Base-by-base conservation (phyloP, 2,113 vertebrate species). In the Psephotus haematonotus region DNA sequence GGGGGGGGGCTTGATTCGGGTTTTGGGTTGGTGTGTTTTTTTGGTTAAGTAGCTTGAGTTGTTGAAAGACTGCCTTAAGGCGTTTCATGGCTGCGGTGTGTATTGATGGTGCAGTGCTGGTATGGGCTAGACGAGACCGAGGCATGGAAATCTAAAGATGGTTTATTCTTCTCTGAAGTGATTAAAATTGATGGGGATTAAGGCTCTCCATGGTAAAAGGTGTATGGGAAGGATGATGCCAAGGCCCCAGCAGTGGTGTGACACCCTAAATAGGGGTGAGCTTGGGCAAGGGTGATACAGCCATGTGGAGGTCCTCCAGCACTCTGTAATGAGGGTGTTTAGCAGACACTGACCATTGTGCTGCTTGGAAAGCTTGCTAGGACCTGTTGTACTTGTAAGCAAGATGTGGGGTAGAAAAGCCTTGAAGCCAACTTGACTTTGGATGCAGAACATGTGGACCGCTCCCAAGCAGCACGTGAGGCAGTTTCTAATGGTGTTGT, bases 331-430 rank as follows among this genome's bases (percentile, higher is more conserved):
- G 2, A 41, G 52, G 28, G 18, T 4, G 9, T 27, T 35, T 46
- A 44, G 14, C 65, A 46, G 24, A 0, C 33, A 1, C 0, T 2
- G 49, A 3, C 31, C 31, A 1, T 14, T 43, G 60, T 7, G 46
- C 28, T 25, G 0, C 63, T 68, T 16, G 55, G 6, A 59, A 13
- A 46, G 41, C 50, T 72, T 25, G 4, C 16, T 0, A 0, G 50
- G 79, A 33, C 9, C 64, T 1, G 1, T 19, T 49, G 5, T 1
- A 0, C 33, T 67, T 46, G 31, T 10, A 53, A 49, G 44, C 28
- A 29, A 33, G 46, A 3, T 28, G 16, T 8, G 3, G 41, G 10
- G 18, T 16, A 9, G 37, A 3, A 31, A 1, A 44, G 22, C 28
- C 47, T 39, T 27, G 44, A 74, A 49, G 18, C 19, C 3, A 8